These are phyloP conservation scores for Acanthurus tractus DNA, from an alignment of 2,797 vertebrate genomes.

Conservation along the genomic window DNA sequence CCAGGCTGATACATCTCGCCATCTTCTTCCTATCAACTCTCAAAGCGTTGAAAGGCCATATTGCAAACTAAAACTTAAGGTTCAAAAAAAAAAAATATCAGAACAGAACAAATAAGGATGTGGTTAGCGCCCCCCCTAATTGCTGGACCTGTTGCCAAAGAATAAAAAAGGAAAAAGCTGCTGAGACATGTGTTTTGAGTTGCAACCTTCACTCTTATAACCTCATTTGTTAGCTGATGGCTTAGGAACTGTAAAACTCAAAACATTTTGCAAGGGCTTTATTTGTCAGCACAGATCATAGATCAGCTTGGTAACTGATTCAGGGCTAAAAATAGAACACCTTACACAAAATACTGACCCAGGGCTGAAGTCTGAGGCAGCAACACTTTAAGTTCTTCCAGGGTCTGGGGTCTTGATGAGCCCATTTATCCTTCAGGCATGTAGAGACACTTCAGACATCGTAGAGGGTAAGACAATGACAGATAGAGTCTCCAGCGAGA, in stretches of 20 bases:
- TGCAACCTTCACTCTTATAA: constrained; percentile 62
- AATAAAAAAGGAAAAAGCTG: constrained; percentile 61
- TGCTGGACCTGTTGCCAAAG: constrained; percentile 72
- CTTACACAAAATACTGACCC: constrained; percentile 29
- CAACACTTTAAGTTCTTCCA: constrained; percentile 10
- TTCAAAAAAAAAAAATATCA: constrained; percentile 58
- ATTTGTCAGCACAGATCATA: constrained; percentile 44
- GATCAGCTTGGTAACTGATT: constrained; percentile 16
- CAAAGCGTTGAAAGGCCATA: constrained; percentile 70
- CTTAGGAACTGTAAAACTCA: constrained; percentile 41
- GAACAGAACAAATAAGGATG: constrained; percentile 76
- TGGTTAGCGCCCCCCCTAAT: constrained; percentile 75
- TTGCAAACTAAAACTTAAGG: constrained; percentile 66
- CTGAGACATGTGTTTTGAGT: constrained; percentile 73
- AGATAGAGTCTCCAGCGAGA: constrained; percentile 54
- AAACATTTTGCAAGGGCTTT: constrained; percentile 40
- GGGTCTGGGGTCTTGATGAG: constrained; percentile 48
- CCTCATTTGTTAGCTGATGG: constrained; percentile 55
- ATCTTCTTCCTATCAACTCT: constrained; percentile 66
- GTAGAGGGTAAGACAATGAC: constrained; percentile 65
- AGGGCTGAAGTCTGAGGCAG: constrained; percentile 17
- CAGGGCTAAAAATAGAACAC: constrained; percentile 40
- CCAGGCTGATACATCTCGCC: constrained; percentile 49
- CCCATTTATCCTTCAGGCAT: constrained; percentile 62
- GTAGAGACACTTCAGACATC: constrained; percentile 59